Base-by-base conservation (phyloP, 2,113 vertebrate species). In the Bos indicus region DNA sequence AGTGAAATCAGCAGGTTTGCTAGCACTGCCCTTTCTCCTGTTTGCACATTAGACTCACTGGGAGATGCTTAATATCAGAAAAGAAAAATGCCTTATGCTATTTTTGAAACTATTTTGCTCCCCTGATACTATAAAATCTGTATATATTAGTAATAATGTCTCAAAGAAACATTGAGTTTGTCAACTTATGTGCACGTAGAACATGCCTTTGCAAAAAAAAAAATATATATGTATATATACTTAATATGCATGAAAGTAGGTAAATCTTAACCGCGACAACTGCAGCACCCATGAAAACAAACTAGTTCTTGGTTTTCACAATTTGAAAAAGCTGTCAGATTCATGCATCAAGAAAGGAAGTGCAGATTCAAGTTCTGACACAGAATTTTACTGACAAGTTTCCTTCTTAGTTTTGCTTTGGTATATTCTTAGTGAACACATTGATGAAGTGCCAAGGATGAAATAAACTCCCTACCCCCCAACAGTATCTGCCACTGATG, bases 1-100 rank as follows among this genome's bases (percentile, higher is more conserved):
- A 30, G 19, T 12, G 51, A 46, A 51, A 17, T 19, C 8, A 36
- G 17, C n/a, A 7, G 21, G 15, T n/a, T 82, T n/a, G 11, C 12
- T 19, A 19, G 9, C 16, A 2, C 8, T 0, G 0, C 1, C 21
- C 8, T 59, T 90, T 88, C 26, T 77, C 3, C 15, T 54, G 2
- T 13, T 71, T 16, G 15, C 15, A 33, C 12, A 5, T 56, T 64
- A 84, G 9, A 54, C 23, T 59, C 59, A 52, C 8, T 28, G 43
- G 54, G 25, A 87, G 82, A 67, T 40, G 25, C 15, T 87, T 60
- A 51, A n/a, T 4, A 54, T 9, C 40, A 2, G 4, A 25, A 10
- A 7, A 59, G 26, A 52, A 71, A 78, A 84, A 60, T 7, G 25
- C 28, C 62, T 25, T 40, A 33, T 40, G 57, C 28, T 51, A 30